Evolutionary conservation across 1,140 invertebrate genomes (phyloP).

Genomic region (Ruditapes philippinarum): DNA sequence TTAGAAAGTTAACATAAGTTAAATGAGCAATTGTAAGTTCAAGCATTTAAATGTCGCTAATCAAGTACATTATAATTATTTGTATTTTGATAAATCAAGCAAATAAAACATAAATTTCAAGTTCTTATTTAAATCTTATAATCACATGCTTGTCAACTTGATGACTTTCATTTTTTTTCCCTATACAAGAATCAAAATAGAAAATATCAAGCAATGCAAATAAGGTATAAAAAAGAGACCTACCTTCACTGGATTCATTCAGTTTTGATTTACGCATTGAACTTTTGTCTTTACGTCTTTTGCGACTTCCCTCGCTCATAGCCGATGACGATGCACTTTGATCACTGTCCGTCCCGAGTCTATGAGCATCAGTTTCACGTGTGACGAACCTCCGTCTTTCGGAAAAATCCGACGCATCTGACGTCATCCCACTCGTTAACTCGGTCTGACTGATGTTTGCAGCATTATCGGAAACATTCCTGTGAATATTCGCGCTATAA

Average conservation of each 20-base stretch:
- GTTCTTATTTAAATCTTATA: too few relatives aligned
- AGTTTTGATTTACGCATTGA: constrained; percentile 67
- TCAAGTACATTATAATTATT: too few relatives aligned
- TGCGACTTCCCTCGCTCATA: constrained; percentile 55
- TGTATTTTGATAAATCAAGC: too few relatives aligned
- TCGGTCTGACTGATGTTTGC: constrained; percentile 30
- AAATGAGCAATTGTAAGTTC: neutral
- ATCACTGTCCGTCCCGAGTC: constrained; percentile 52
- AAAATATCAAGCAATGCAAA: too few relatives aligned
- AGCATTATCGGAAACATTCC: neutral
- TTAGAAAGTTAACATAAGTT: neutral
- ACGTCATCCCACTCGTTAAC: constrained; percentile 32
- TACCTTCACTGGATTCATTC: constrained; percentile 58
- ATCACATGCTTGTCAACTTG: too few relatives aligned
- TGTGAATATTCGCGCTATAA: neutral
- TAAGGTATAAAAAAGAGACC: constrained; percentile 20
- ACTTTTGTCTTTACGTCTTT: constrained; percentile 65
- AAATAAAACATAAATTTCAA: too few relatives aligned
- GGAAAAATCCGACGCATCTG: constrained; percentile 40
- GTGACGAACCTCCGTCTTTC: constrained; percentile 33
- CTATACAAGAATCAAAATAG: too few relatives aligned
- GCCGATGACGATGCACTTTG: constrained; percentile 58
- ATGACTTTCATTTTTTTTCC: too few relatives aligned
- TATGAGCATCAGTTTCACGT: constrained; percentile 29
- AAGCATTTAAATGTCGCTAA: too few relatives aligned